These are phyloP conservation scores for Enteromius anoplus DNA, from an alignment of 2,797 vertebrate genomes.

Conservation along the genomic window DNA sequence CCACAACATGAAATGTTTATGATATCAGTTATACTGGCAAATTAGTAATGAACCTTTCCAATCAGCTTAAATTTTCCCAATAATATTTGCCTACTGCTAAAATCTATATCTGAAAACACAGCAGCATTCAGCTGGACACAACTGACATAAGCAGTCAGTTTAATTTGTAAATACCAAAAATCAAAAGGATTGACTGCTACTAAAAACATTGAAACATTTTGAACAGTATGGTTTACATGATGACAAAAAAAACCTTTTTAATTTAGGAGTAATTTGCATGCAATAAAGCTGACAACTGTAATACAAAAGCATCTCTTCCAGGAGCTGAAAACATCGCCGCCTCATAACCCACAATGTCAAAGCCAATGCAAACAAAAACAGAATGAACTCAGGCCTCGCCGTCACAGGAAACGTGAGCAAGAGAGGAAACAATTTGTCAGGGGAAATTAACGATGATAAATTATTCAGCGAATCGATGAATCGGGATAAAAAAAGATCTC, in stretches of 20 bases:
- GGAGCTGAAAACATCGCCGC: not conserved
- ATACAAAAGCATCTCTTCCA: slow-evolving; percentile 10
- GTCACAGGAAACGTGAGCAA: slow-evolving; percentile 48
- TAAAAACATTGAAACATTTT: not conserved
- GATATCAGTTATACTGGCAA: not conserved
- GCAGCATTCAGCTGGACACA: not conserved
- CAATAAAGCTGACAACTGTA: not conserved
- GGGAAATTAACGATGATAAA: slow-evolving; percentile 58
- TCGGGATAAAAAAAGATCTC: slow-evolving; percentile 45
- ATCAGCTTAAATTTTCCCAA: not conserved
- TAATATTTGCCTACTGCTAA: not conserved
- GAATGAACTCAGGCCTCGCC: not conserved
- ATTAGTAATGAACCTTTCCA: not conserved
- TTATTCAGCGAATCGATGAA: slow-evolving; percentile 57
- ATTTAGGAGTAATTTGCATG: not conserved
- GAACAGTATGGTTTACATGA: not conserved
- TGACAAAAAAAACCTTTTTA: not conserved
- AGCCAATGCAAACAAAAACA: slow-evolving; percentile 31
- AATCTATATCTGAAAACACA: not conserved
- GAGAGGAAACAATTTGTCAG: slow-evolving; percentile 59
- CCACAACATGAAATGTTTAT: not conserved
- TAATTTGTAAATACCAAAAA: not conserved
- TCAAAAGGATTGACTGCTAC: not conserved
- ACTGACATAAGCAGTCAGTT: not conserved
- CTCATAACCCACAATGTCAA: slow-evolving; percentile 47